Percentiles rank a stretch among this genome's conserved stretches.
phyloP scores from a whole-genome alignment of 92 coral and sea anemone species.

The Porites lobata region DNA sequence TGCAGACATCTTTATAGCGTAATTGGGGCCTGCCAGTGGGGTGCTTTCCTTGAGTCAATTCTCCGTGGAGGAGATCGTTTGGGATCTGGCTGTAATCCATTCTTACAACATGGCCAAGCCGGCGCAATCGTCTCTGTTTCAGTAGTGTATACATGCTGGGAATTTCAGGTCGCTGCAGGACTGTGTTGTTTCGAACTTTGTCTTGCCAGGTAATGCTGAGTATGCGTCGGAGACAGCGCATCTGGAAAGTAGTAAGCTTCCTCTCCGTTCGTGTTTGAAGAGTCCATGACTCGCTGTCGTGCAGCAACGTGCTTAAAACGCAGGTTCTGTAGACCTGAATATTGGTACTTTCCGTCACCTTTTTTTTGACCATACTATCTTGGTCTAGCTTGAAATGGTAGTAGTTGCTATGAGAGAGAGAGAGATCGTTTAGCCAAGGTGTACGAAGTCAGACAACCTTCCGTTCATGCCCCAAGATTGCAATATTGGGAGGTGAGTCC shows the following conservation, averaged over 20 bases:
- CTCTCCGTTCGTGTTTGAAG: background rate
- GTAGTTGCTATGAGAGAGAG: background rate
- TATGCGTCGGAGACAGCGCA: too few relatives aligned
- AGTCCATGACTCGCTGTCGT: background rate
- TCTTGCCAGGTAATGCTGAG: too few relatives aligned
- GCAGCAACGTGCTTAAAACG: too few relatives aligned
- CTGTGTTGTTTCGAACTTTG: too few relatives aligned
- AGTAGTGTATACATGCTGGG: too few relatives aligned
- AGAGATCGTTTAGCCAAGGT: conserved; percentile 12
- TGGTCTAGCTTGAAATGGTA: background rate
- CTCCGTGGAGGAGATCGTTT: background rate
- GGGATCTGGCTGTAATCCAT: conserved; percentile 13
- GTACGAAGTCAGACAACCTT: background rate
- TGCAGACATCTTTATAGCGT: too few relatives aligned
- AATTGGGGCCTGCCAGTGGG: too few relatives aligned
- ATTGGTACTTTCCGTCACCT: background rate
- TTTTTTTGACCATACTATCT: background rate
- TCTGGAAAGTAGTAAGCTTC: background rate
- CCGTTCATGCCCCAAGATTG: too few relatives aligned
- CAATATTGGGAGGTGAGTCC: too few relatives aligned
- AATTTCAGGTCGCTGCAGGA: too few relatives aligned
- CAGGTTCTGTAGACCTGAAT: too few relatives aligned
- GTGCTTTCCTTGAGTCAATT: too few relatives aligned
- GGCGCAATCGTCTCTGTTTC: background rate
- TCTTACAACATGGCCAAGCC: background rate